Conservation (phyloP, 1,140 invertebrate genomes). For the Drosophila bipectinata region DNA sequence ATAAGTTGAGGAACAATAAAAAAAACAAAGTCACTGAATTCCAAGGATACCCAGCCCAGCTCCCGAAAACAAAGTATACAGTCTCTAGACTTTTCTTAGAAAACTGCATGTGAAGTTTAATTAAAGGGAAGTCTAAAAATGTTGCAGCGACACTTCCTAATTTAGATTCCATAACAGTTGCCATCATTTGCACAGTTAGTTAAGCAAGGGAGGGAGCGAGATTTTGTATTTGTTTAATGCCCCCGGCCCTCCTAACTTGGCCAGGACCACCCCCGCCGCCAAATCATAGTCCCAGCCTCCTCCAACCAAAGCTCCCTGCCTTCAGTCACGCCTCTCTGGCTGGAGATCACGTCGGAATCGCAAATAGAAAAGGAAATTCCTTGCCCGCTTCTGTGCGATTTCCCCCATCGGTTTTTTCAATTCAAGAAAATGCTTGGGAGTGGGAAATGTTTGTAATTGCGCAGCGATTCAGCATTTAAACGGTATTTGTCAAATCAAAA, state of each 20-base stretch:
- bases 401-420: not conserved
- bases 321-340: constrained; percentile 51
- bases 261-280: constrained; percentile 5
- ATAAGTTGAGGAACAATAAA: constrained; percentile 30
- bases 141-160: constrained; percentile 56
- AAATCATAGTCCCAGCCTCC: not conserved
- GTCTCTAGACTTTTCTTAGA: not conserved
- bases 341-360: constrained; percentile 62
- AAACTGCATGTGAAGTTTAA: constrained; percentile 34
- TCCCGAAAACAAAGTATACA: not conserved
- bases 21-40: constrained; percentile 17
- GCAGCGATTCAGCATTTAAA: constrained; percentile 53
- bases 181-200: constrained; percentile 75
- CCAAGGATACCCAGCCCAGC: not conserved
- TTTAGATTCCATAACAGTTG: constrained; percentile 65
- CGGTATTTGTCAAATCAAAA: constrained; percentile 53
- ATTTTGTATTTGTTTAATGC: constrained; percentile 72
- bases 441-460: constrained; percentile 57
- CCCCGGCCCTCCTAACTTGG: constrained; percentile 41
- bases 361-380: constrained; percentile 69
- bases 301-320: constrained; percentile 5
- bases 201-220: constrained; percentile 51
- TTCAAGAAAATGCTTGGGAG: not conserved
- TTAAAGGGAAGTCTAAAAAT: constrained; percentile 24
- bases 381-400: constrained; percentile 27